phyloP scores from a whole-genome alignment of 1,140 invertebrate genomes.

The Eubasilissa regina region DNA sequence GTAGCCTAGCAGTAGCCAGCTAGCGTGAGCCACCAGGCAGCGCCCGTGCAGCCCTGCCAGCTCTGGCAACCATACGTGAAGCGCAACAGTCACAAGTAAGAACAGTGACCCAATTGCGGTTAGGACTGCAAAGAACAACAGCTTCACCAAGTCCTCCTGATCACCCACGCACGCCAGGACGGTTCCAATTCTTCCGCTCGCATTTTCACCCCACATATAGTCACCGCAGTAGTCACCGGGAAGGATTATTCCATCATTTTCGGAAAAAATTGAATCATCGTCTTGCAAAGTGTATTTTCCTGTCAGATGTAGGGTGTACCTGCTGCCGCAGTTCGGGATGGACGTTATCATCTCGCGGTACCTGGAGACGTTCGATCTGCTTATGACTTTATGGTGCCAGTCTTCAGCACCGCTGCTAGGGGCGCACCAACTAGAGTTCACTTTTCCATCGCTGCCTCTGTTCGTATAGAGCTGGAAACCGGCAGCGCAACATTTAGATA shows the following conservation, averaged over 20 bases:
- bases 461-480: slow-evolving; percentile 19
- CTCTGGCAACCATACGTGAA: slow-evolving; percentile 50
- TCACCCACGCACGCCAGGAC: slow-evolving; percentile 39
- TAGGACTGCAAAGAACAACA: slow-evolving; percentile 9
- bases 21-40: slow-evolving; percentile 39
- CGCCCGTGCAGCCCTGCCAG: slow-evolving; percentile 33
- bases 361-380: not conserved
- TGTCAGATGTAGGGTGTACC: not conserved
- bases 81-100: slow-evolving; percentile 14
- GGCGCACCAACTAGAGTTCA: not conserved
- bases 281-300: slow-evolving; percentile 33
- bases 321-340: slow-evolving; percentile 14
- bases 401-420: not conserved
- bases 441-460: not conserved
- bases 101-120: slow-evolving; percentile 7
- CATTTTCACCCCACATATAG: slow-evolving; percentile 15
- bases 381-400: slow-evolving; percentile 32
- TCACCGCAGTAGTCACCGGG: slow-evolving; percentile 47
- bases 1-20: slow-evolving; percentile 33
- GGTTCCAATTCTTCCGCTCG: not conserved
- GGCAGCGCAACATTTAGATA: slow-evolving; percentile 36
- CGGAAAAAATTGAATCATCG: slow-evolving; percentile 38
- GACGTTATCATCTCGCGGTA: slow-evolving; percentile 30
- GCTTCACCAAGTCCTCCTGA: not conserved
- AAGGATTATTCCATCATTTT: slow-evolving; percentile 34